Conservation (phyloP, 64 coral and sea anemone genomes). For the Dendrophyllia cribrosa region DNA sequence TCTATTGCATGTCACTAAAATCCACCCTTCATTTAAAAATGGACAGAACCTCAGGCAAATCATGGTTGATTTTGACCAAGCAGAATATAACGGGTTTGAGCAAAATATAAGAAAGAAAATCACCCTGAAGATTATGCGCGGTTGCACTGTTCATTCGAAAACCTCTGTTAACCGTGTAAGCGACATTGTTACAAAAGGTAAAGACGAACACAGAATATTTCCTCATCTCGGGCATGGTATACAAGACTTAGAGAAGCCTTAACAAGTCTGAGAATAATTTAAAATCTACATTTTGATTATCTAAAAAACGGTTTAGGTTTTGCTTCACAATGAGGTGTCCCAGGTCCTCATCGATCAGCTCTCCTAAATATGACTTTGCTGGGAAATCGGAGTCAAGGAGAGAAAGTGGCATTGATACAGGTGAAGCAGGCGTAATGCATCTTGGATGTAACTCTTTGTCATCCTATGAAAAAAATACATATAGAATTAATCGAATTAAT, state of each 20-base stretch:
- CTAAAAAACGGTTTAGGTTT: no score
- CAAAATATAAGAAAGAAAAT: not conserved
- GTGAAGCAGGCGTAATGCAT: no score
- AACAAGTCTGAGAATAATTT: no score
- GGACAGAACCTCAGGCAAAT: slow-evolving; percentile 29
- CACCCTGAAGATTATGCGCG: slow-evolving; percentile 4
- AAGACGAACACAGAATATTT: slow-evolving; percentile 35
- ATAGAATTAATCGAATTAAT: no score
- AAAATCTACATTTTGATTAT: no score
- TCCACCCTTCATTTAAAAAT: slow-evolving; percentile 22
- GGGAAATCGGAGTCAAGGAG: no score
- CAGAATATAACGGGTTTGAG: slow-evolving; percentile 52
- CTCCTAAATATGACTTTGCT: no score
- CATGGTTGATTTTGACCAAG: slow-evolving; percentile 61
- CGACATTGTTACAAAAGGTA: slow-evolving; percentile 27
- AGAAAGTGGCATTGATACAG: no score
- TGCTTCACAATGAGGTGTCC: no score
- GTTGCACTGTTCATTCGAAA: slow-evolving; percentile 45
- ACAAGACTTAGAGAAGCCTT: not conserved
- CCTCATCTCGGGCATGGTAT: not conserved
- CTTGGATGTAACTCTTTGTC: no score
- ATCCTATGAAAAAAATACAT: no score
- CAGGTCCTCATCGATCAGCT: no score
- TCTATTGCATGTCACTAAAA: slow-evolving; percentile 40
- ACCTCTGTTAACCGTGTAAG: slow-evolving; percentile 23